These are phyloP conservation scores for Archips xylosteana DNA, from an alignment of 2,888 invertebrate species.

Conservation along the genomic window DNA sequence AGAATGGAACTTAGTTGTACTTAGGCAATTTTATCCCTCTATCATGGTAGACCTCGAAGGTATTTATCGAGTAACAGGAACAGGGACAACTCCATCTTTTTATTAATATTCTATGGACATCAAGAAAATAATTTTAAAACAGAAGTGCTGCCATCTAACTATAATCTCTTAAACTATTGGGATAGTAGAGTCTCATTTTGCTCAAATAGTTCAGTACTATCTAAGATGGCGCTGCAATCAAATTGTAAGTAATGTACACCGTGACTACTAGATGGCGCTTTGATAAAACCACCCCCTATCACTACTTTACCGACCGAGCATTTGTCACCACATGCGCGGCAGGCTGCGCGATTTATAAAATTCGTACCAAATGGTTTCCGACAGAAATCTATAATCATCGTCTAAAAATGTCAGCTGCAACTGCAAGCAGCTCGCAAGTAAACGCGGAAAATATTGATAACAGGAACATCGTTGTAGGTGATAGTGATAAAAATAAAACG, in stretches of 20 bases:
- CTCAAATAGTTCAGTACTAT: neutral
- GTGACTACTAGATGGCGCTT: conserved; percentile 57
- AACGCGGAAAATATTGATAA: conserved; percentile 55
- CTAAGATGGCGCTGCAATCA: conserved; percentile 24
- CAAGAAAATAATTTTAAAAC: neutral
- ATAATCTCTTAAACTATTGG: neutral
- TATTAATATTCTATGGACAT: too few species aligned
- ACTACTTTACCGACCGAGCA: conserved; percentile 64
- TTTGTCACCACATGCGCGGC: conserved; percentile 77
- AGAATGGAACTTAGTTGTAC: too few species aligned
- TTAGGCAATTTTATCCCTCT: too few species aligned
- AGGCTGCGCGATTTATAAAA: conserved; percentile 83
- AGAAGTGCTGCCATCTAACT: conserved; percentile 45
- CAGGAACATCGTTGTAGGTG: conserved; percentile 50
- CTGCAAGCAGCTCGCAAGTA: conserved; percentile 57
- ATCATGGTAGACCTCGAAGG: too few species aligned
- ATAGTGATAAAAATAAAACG: conserved; percentile 61
- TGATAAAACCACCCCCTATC: neutral
- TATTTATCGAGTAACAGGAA: too few species aligned
- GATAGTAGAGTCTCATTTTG: neutral
- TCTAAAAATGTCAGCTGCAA: conserved; percentile 75
- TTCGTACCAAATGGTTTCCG: conserved; percentile 76
- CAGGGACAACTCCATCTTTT: too few species aligned
- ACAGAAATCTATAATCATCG: conserved; percentile 82
- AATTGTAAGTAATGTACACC: neutral